Percentiles rank a stretch among this genome's conserved stretches.
phyloP scores from a whole-genome alignment of 2,113 vertebrate species.

The Murina feae region DNA sequence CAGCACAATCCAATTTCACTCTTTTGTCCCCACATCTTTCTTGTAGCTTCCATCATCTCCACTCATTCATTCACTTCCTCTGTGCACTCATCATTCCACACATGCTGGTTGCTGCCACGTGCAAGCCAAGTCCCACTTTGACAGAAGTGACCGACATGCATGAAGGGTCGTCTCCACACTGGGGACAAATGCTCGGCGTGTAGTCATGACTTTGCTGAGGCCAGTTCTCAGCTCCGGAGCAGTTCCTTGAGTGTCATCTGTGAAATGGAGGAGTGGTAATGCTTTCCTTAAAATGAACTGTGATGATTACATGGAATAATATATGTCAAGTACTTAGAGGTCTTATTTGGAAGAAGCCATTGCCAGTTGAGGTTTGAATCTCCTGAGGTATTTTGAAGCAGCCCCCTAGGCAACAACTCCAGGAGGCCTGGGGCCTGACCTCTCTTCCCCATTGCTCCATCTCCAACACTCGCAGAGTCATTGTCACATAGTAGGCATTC shows the following conservation, averaged over 20 bases:
- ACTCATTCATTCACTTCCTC: neutral
- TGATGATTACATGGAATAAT: no score
- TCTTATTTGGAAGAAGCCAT: neutral
- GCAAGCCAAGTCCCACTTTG: neutral
- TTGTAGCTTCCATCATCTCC: neutral
- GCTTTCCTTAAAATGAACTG: neutral
- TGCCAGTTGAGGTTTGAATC: neutral
- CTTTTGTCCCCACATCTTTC: neutral
- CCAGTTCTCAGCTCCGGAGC: neutral
- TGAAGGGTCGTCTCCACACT: neutral
- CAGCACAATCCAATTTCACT: neutral
- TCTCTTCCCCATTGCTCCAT: neutral
- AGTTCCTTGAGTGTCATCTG: neutral
- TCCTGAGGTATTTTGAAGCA: neutral
- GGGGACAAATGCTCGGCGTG: neutral
- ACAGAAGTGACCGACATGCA: neutral
- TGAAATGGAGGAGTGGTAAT: neutral
- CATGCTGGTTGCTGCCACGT: no score
- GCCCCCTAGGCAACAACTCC: neutral
- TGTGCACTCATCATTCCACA: neutral
- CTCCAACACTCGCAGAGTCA: neutral
- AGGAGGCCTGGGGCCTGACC: neutral
- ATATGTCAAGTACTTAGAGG: neutral
- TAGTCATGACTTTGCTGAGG: neutral
- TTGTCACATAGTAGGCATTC: rapidly evolving